Conservation (phyloP, 2,888 invertebrate species). For the Tachina fera region DNA sequence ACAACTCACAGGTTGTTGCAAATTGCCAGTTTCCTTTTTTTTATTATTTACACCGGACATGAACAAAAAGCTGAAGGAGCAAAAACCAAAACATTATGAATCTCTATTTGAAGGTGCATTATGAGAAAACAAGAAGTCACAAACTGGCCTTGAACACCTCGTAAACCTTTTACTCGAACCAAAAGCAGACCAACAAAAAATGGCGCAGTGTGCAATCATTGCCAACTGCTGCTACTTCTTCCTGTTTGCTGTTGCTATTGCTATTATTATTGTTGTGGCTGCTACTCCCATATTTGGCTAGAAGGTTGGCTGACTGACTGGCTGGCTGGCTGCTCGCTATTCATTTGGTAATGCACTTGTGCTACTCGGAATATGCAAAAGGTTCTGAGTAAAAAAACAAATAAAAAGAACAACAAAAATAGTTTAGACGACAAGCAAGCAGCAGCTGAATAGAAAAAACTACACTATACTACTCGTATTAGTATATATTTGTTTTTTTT, state of each 20-base stretch:
- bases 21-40: slow-evolving; percentile 70
- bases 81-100: slow-evolving; percentile 44
- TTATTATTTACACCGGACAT: slow-evolving; percentile 52
- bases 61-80: slow-evolving; percentile 22
- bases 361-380: slow-evolving; percentile 52
- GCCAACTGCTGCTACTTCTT: slow-evolving; percentile 58
- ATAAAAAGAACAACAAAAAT: slow-evolving; percentile 16
- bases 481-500: slow-evolving; percentile 13
- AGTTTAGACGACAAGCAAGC: slow-evolving; percentile 41
- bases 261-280: slow-evolving; percentile 17
- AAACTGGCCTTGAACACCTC: slow-evolving; percentile 71
- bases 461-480: neutral
- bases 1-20: slow-evolving; percentile 65
- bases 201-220: slow-evolving; percentile 69
- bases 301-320: slow-evolving; percentile 8
- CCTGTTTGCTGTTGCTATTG: slow-evolving; percentile 11
- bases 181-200: slow-evolving; percentile 62
- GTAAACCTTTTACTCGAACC: slow-evolving; percentile 56
- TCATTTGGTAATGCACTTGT: slow-evolving; percentile 47
- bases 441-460: slow-evolving; percentile 27
- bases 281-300: slow-evolving; percentile 32
- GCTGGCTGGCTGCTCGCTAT: slow-evolving; percentile 29
- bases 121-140: slow-evolving; percentile 62
- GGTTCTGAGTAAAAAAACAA: neutral
- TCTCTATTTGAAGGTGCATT: slow-evolving; percentile 59